Conservation (phyloP, 2,113 vertebrate species). For the Rhabdomys dilectus region DNA sequence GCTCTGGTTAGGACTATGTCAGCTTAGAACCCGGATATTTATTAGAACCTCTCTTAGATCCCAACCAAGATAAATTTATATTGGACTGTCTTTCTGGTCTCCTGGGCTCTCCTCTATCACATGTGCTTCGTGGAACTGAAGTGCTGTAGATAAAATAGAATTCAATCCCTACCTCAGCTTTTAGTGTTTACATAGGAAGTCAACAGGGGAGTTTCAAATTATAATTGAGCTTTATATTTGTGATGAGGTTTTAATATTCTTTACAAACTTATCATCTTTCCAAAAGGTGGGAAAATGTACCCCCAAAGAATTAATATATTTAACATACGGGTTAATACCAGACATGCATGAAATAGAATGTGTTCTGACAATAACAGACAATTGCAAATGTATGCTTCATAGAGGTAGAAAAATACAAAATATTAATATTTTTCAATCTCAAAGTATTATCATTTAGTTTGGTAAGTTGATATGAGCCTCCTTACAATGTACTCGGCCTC, state of each 20-base stretch:
- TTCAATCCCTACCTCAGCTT: not conserved
- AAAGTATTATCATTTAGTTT: not conserved
- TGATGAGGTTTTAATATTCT: not conserved
- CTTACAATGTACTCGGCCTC: not conserved
- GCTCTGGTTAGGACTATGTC: too few species aligned
- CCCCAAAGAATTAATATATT: not conserved
- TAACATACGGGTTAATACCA: not conserved
- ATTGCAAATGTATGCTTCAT: not conserved
- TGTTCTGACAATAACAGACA: not conserved
- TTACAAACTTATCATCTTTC: not conserved
- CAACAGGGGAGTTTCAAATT: not conserved
- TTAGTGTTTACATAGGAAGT: not conserved
- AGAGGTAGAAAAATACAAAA: too few species aligned
- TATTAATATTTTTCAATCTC: not conserved
- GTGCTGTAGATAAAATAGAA: not conserved
- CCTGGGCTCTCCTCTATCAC: not conserved
- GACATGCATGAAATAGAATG: not conserved
- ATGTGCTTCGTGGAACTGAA: not conserved
- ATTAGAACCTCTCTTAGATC: not conserved
- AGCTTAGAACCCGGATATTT: not conserved
- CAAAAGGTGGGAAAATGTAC: not conserved
- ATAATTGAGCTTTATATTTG: not conserved
- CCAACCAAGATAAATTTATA: not conserved
- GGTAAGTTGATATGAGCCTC: not conserved
- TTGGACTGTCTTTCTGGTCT: not conserved